These are phyloP conservation scores for Panthera tigris DNA, from an alignment of 2,113 vertebrate species.

Conservation along the genomic window DNA sequence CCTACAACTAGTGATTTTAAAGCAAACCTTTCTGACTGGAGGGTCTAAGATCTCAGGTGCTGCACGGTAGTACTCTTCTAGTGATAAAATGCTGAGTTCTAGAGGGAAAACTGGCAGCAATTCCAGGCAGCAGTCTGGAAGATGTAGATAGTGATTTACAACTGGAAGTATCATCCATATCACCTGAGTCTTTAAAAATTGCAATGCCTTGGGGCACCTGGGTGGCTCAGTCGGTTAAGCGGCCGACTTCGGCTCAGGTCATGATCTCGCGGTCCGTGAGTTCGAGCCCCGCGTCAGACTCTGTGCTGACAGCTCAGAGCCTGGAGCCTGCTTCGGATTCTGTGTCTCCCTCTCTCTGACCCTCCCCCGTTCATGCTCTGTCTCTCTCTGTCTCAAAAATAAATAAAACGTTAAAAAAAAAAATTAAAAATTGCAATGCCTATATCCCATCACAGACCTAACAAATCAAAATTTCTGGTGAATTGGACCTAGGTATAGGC, in stretches of 20 bases:
- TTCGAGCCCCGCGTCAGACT: too few species aligned
- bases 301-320: too few species aligned
- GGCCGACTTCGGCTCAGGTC: too few species aligned
- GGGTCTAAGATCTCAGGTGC: not conserved
- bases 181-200: constrained; percentile 9
- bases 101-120: not conserved
- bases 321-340: too few species aligned
- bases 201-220: not conserved
- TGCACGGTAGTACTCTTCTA: not conserved
- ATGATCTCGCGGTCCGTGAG: too few species aligned
- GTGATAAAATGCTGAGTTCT: not conserved
- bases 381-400: too few species aligned
- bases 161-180: not conserved
- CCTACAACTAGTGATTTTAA: not conserved
- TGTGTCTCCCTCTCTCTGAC: too few species aligned
- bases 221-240: too few species aligned
- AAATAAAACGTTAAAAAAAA: too few species aligned
- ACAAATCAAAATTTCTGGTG: not conserved
- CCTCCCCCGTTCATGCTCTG: too few species aligned
- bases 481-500: not conserved
- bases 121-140: not conserved
- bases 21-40: not conserved
- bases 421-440: not conserved
- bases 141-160: not conserved
- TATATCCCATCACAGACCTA: not conserved